Evolutionary conservation across 2,797 vertebrate genomes (phyloP).

Genomic region (Acipenser transmontanus): DNA sequence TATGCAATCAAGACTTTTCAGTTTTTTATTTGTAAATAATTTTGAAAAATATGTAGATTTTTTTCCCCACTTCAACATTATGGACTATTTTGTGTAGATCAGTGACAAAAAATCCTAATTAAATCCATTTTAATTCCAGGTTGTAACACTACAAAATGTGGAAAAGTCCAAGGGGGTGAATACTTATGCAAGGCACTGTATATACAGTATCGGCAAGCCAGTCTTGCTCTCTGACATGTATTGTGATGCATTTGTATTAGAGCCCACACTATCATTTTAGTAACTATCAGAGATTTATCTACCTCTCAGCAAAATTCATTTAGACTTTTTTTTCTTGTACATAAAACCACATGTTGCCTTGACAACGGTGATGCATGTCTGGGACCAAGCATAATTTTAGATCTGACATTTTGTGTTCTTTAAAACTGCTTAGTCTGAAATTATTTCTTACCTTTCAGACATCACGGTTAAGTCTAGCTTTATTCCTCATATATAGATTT

Average conservation of each 20-base stretch:
- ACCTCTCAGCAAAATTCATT: slow-evolving; percentile 32
- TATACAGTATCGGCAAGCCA: no score
- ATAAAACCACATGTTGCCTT: slow-evolving; percentile 30
- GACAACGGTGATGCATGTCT: slow-evolving; percentile 36
- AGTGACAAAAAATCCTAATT: no score
- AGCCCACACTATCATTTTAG: slow-evolving; percentile 7
- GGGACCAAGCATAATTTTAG: slow-evolving; percentile 30
- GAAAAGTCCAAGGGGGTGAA: no score
- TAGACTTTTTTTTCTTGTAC: slow-evolving; percentile 27
- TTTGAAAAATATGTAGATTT: no score
- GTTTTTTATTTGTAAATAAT: no score
- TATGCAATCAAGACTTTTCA: no score
- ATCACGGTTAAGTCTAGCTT: neutral
- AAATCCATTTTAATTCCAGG: no score
- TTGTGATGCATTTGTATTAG: slow-evolving; percentile 8
- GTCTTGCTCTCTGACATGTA: neutral
- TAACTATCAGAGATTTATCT: slow-evolving; percentile 27
- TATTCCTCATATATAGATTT: neutral
- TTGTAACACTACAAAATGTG: no score
- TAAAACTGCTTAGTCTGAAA: slow-evolving; percentile 26
- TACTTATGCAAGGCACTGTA: no score
- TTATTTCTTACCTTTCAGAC: slow-evolving; percentile 12
- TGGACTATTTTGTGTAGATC: no score
- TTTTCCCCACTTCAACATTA: no score
- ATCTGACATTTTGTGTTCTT: slow-evolving; percentile 27